Conservation (phyloP, 2,113 vertebrate species). For the Bubo blakistoni region DNA sequence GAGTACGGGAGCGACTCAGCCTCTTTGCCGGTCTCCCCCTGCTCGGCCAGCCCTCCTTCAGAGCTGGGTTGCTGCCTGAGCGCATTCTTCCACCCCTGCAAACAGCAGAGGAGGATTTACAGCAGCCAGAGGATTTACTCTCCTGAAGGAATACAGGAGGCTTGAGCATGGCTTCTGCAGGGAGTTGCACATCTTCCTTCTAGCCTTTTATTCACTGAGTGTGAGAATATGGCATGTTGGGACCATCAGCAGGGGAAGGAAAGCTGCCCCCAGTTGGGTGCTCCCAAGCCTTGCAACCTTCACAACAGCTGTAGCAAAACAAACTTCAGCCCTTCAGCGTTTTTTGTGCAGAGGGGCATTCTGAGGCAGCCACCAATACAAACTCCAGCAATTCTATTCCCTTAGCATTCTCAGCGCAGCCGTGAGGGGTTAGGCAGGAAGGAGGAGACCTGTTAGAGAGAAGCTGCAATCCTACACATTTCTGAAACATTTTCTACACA, state of each 20-base stretch:
- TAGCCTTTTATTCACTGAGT: background rate
- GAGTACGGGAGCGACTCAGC: background rate
- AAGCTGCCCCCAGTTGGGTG: background rate
- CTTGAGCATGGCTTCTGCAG: background rate
- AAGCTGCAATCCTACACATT: background rate
- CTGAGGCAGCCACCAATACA: background rate
- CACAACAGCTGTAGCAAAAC: background rate
- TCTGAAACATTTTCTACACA: background rate
- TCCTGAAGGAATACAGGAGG: background rate
- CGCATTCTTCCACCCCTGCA: background rate
- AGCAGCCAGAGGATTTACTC: background rate
- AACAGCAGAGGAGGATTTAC: background rate
- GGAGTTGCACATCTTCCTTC: background rate
- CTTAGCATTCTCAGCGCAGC: background rate
- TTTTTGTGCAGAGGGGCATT: background rate
- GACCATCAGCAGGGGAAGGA: background rate
- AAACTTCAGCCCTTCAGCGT: background rate
- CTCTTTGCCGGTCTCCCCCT: background rate
- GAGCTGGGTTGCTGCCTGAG: background rate
- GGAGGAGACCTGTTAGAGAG: background rate
- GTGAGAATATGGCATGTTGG: slow-evolving; percentile 19
- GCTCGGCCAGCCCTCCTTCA: background rate
- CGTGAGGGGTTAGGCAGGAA: background rate
- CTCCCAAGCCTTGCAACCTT: background rate
- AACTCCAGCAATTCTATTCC: background rate